phyloP scores from a whole-genome alignment of 2,888 invertebrate genomes.

The Eledone cirrhosa region DNA sequence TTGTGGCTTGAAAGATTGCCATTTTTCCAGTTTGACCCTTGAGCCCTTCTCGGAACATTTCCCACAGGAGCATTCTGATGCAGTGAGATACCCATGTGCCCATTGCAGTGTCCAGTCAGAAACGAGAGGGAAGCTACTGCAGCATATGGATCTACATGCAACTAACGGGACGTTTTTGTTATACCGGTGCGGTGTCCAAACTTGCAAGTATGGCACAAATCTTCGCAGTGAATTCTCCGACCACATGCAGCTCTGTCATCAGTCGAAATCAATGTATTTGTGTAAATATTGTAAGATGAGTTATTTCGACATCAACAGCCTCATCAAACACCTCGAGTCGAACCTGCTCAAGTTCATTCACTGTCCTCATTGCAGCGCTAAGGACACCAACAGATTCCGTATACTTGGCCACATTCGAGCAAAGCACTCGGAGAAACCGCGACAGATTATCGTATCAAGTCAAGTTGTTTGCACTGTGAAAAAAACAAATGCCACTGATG shows the following conservation, averaged over 20 bases:
- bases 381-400: background rate
- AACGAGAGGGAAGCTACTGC: background rate
- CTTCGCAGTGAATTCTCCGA: background rate
- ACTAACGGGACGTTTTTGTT: background rate
- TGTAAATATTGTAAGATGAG: background rate
- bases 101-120: background rate
- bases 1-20: background rate
- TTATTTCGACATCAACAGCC: background rate
- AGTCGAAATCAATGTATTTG: background rate
- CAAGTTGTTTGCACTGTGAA: background rate
- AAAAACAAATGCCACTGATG: background rate
- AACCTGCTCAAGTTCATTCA: constrained; percentile 10
- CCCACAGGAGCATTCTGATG: background rate
- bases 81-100: background rate
- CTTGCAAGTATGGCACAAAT: background rate
- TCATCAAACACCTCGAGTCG: background rate
- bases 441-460: background rate
- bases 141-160: background rate
- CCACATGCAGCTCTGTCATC: background rate
- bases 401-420: background rate
- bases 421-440: background rate
- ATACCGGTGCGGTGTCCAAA: background rate
- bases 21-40: background rate
- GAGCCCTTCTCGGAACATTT: background rate
- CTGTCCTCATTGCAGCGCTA: background rate